Conservation (phyloP, 2,888 invertebrate species). For the Scaeva pyrastri region DNA sequence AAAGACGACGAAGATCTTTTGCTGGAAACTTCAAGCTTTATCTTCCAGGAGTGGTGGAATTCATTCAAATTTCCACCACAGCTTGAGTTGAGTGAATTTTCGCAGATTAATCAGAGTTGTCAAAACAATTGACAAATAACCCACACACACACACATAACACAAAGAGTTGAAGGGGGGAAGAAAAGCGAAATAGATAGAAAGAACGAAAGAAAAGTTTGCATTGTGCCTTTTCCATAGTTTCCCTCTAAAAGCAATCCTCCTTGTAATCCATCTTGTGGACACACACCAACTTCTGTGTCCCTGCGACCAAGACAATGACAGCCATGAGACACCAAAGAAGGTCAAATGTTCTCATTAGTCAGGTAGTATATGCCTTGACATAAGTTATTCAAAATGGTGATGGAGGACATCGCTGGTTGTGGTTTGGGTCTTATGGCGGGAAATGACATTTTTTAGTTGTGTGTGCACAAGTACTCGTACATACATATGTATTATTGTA, state of each 20-base stretch:
- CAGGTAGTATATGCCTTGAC: slow-evolving; percentile 15
- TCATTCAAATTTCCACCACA: slow-evolving; percentile 48
- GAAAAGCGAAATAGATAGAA: neutral
- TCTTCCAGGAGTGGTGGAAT: slow-evolving; percentile 21
- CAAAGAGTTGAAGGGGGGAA: no score
- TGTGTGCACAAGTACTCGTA: neutral
- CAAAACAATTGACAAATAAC: neutral
- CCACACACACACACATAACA: no score
- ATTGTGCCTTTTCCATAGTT: neutral
- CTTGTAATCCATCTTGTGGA: slow-evolving; percentile 45
- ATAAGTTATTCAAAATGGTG: slow-evolving; percentile 14
- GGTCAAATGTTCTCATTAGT: slow-evolving; percentile 37
- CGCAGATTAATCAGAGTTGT: slow-evolving; percentile 46
- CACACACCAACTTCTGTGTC: slow-evolving; percentile 8
- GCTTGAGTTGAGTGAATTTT: slow-evolving; percentile 28
- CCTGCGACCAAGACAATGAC: slow-evolving; percentile 3
- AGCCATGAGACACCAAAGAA: slow-evolving; percentile 7
- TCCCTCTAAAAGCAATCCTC: slow-evolving; percentile 43
- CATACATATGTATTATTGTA: neutral
- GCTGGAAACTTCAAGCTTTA: no score
- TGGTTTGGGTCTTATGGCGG: slow-evolving; percentile 16
- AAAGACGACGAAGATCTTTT: neutral
- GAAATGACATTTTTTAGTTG: slow-evolving; percentile 30
- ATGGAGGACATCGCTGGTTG: slow-evolving; percentile 24
- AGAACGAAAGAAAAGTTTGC: neutral